Evolutionary conservation across 1,140 invertebrate genomes (phyloP), one percentile per base, ranked within the genome.

Genomic region (Tetramorium parvispinum): DNA sequence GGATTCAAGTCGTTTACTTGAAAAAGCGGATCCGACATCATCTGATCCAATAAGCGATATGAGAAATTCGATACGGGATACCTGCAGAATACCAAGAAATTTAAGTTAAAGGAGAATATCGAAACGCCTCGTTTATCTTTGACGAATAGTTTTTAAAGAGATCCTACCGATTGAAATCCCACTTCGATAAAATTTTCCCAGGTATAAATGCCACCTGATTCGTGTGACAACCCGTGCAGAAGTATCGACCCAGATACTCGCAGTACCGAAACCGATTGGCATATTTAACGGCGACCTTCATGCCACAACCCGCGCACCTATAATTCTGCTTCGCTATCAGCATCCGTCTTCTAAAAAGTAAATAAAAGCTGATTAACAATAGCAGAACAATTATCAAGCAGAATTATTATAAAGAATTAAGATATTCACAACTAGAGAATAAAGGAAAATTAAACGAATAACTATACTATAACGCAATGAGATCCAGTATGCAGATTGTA

Each of bases 201-300:
- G 98, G 98, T 90, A 98, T 97, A 71, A 97, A 94, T 6, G 97
- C 96, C 68, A 97, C 95, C 90, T 98, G 96, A 93, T 98, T 97
- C 11, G 96, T 97, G 94, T 98, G 98, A 93, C 98, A 99, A 46
- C 97, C 98, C 7, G 98, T 98, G 93, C 98, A 99, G 94, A 98
- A 98, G 94, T 98, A 98, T 91, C 98, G 97, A 18, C 98, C 98
- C 65, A 98, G 95, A 93, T 99, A 99, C 92, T 98, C 96, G 94
- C 98, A 99, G 92, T 98, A 98, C 10, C 97, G 96, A 94, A 97
- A 97, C 89, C 96, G 96, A 32, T 96, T 96, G 11, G 97, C 96
- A 92, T 97, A 98, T 78, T 97, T 96, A 85, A 96, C 94, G 3
- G 97, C 96, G 11, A 98, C 97, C 90, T 96, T 97, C 95, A 97